A percentile compares a stretch with the other conserved stretches of the same genome.
Evolutionary conservation across 2,797 vertebrate species (phyloP).

Genomic region (Eleutherodactylus coqui): DNA sequence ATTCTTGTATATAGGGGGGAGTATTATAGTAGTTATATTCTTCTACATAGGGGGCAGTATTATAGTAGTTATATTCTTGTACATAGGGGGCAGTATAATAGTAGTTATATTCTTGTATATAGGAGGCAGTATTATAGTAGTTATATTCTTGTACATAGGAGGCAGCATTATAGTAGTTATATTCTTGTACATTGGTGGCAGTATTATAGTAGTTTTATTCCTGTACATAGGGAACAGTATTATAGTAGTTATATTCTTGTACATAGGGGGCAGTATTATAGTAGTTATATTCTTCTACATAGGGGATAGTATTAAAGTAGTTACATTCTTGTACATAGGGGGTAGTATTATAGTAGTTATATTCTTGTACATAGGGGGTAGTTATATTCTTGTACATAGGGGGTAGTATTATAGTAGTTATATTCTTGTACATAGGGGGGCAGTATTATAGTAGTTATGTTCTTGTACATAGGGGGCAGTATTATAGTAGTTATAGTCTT

Average conservation of each 20-base stretch:
- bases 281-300: conserved; percentile 9
- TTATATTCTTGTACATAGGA: conserved; percentile 11
- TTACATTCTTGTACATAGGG: conserved; percentile 8
- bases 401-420: background rate
- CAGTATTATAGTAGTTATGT: conserved; percentile 6
- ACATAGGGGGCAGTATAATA: background rate
- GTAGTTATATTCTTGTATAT: conserved; percentile 12
- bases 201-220: conserved; percentile 24
- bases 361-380: background rate
- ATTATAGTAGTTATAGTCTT: conserved; percentile 13
- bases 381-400: conserved; percentile 1
- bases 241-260: conserved; percentile 7
- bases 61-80: conserved; percentile 10
- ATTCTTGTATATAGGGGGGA: background rate
- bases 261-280: background rate
- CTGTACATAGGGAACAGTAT: background rate
- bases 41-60: background rate
- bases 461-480: background rate
- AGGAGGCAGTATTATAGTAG: conserved; percentile 6
- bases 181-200: background rate
- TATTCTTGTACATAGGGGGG: background rate
- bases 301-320: background rate
- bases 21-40: conserved; percentile 2
- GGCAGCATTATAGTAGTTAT: background rate
- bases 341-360: background rate